Conservation (phyloP, 2,113 vertebrate species). For the Datnioides undecimradiatus region DNA sequence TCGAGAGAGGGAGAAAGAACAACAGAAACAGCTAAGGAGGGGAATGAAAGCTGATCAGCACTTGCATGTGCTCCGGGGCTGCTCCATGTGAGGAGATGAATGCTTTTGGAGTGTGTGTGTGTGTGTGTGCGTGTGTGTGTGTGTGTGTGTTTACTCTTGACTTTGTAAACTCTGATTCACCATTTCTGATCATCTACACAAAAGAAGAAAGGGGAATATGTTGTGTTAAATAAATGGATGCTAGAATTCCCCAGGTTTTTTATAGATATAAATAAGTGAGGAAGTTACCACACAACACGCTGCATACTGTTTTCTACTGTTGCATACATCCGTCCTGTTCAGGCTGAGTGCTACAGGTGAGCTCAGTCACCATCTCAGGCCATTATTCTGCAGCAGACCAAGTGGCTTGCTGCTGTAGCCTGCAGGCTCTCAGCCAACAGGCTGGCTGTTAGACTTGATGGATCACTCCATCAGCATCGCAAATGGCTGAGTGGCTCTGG, state of each 20-base stretch:
- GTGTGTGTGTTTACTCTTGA: slow-evolving; percentile 23
- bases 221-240: slow-evolving; percentile 3
- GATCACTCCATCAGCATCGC: slow-evolving; percentile 66
- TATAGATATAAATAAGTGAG: background rate
- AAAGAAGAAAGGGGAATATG: background rate
- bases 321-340: background rate
- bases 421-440: slow-evolving; percentile 50
- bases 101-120: slow-evolving; percentile 31
- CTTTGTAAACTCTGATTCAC: slow-evolving; percentile 17
- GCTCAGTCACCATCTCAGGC: slow-evolving; percentile 14
- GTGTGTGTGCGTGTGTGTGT: slow-evolving; percentile 30
- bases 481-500: slow-evolving; percentile 62
- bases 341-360: slow-evolving; percentile 45
- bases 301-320: background rate
- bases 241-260: background rate
- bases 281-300: background rate
- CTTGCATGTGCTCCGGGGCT: slow-evolving; percentile 34
- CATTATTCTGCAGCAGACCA: slow-evolving; percentile 54
- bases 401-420: slow-evolving; percentile 50
- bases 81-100: slow-evolving; percentile 51
- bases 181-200: background rate
- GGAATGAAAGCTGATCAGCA: slow-evolving; percentile 62
- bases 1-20: slow-evolving; percentile 63
- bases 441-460: slow-evolving; percentile 61
- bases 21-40: slow-evolving; percentile 59